These are phyloP conservation scores for Tolypeutes matacus DNA, from an alignment of 2,797 vertebrate genomes.

Conservation along the genomic window DNA sequence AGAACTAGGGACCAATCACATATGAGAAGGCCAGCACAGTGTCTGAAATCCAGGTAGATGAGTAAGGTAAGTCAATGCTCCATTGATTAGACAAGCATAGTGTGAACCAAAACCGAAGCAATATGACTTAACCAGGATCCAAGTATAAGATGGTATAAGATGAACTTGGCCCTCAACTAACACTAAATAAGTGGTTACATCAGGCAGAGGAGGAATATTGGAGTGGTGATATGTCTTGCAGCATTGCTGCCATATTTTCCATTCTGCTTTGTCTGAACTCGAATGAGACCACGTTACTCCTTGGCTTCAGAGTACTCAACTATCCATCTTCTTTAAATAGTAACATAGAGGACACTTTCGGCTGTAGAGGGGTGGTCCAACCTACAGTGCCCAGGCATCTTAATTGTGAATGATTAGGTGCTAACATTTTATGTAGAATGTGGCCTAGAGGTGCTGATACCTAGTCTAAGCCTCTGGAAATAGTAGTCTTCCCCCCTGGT, in stretches of 20 bases:
- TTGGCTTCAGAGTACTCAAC: background rate
- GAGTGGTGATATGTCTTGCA: background rate
- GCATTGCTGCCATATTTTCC: background rate
- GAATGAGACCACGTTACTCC: background rate
- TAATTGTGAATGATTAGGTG: background rate
- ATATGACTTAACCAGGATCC: background rate
- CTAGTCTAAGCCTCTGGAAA: background rate
- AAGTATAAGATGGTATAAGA: background rate
- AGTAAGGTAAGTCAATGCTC: background rate
- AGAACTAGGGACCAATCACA: background rate
- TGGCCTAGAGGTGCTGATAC: background rate
- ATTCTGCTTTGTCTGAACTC: background rate
- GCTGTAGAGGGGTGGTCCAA: background rate
- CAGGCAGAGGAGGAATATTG: background rate
- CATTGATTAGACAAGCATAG: background rate
- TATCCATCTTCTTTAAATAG: background rate
- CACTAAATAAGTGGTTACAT: background rate
- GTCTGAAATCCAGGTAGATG: background rate
- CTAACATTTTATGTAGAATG: background rate
- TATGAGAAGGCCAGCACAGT: background rate
- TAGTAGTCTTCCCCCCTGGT: background rate
- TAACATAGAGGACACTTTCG: background rate
- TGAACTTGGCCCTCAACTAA: background rate
- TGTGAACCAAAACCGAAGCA: conserved; percentile 4
- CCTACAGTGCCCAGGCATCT: background rate